Conservation (phyloP, 2,888 invertebrate species). For the Dendrolimus houi region DNA sequence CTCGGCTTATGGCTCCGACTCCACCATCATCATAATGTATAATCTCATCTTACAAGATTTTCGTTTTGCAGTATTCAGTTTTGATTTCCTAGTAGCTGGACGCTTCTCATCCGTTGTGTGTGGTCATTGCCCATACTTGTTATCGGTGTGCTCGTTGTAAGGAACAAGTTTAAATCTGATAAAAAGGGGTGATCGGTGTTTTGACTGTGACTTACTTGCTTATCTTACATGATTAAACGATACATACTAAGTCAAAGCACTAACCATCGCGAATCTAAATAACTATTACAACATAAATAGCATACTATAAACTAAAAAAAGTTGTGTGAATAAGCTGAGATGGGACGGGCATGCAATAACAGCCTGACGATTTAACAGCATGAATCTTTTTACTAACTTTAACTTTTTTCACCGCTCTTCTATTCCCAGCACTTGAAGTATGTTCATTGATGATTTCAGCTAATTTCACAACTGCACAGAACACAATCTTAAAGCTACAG, state of each 20-base stretch:
- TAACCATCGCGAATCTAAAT: constrained; percentile 16
- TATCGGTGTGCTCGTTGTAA: constrained; percentile 31
- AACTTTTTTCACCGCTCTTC: constrained; percentile 5
- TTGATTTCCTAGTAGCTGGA: constrained; percentile 11
- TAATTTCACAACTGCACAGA: constrained; percentile 64
- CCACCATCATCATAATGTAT: background rate
- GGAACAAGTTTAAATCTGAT: constrained; percentile 17
- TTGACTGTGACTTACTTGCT: constrained; percentile 17
- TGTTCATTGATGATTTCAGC: constrained; percentile 58
- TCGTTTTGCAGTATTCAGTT: background rate
- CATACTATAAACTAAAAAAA: constrained; percentile 1
- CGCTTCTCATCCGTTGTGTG: constrained; percentile 40
- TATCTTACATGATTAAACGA: constrained; percentile 5
- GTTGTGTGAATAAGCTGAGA: constrained; percentile 71
- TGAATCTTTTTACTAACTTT: background rate
- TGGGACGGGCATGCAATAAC: constrained; percentile 61
- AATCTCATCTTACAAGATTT: background rate
- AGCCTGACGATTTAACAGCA: constrained; percentile 5
- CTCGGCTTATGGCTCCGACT: constrained; percentile 20
- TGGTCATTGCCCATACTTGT: constrained; percentile 38
- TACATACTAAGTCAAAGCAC: constrained; percentile 24
- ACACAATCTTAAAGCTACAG: constrained; percentile 30
- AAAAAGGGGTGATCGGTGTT: constrained; percentile 31
- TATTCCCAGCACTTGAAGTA: constrained; percentile 7
- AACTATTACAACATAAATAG: constrained; percentile 1